A percentile compares a stretch with the other conserved stretches of the same genome.
Conservation (phyloP, 2,888 invertebrate genomes). For the Aelia acuminata region DNA sequence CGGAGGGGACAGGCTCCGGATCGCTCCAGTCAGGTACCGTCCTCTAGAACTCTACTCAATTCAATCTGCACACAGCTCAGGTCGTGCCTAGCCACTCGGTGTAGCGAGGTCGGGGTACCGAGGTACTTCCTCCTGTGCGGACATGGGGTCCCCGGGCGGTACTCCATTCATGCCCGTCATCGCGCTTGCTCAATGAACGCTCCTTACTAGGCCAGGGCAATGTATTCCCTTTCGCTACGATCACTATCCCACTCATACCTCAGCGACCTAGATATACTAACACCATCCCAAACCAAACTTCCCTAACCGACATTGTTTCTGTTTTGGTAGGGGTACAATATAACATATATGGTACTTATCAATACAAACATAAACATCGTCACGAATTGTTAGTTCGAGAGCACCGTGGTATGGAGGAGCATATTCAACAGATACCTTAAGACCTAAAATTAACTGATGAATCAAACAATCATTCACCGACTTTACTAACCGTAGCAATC, state of each 20-base stretch:
- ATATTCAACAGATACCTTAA: constrained; percentile 6
- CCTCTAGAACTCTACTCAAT: not conserved
- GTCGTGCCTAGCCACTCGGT: not conserved
- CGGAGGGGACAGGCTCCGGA: constrained; percentile 34
- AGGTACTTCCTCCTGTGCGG: not conserved
- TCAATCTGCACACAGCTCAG: not conserved
- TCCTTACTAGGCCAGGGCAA: constrained; percentile 24
- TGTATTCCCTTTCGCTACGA: constrained; percentile 30
- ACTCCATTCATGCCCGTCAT: constrained; percentile 26
- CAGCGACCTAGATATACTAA: not conserved
- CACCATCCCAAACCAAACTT: not conserved
- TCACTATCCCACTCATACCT: constrained; percentile 29
- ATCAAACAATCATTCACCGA: constrained; percentile 12
- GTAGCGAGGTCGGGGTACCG: not conserved
- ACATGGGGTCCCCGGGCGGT: not conserved
- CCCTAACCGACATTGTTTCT: not conserved
- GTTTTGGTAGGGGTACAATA: not conserved
- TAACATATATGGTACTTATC: not conserved
- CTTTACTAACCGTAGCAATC: not conserved
- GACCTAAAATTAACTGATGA: constrained; percentile 23
- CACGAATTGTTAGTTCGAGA: not conserved
- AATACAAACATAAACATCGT: not conserved
- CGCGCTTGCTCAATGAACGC: constrained; percentile 52
- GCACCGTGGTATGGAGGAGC: not conserved
- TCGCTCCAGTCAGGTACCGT: constrained; percentile 42